These are phyloP conservation scores for Tinea pellionella DNA, from an alignment of 2,888 invertebrate genomes.

Conservation along the genomic window DNA sequence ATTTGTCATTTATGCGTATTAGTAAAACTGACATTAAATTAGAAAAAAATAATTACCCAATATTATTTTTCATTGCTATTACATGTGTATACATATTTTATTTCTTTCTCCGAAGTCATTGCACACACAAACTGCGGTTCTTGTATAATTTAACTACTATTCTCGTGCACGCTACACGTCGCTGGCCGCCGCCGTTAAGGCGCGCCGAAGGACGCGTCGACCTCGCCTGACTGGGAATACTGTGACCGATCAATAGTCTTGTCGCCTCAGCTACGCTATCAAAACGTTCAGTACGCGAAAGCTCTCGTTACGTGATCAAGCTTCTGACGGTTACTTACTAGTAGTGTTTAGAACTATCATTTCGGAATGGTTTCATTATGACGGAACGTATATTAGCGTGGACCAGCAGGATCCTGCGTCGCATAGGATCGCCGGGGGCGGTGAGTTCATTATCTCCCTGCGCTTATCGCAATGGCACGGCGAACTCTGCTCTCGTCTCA, in stretches of 20 bases:
- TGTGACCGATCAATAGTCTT: conserved; percentile 56
- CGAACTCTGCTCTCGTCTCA: conserved; percentile 42
- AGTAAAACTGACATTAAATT: neutral
- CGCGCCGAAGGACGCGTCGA: conserved; percentile 64
- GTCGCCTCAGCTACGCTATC: conserved; percentile 35
- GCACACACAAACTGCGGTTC: no score
- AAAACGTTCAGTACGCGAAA: conserved; percentile 48
- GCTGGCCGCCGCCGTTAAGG: conserved; percentile 33
- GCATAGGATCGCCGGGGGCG: conserved; percentile 62
- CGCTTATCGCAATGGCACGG: conserved; percentile 43
- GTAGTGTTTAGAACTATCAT: neutral
- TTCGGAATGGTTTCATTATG: conserved; percentile 27
- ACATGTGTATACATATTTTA: neutral
- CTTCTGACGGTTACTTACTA: neutral
- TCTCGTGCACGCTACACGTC: conserved; percentile 14
- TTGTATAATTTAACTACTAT: conserved; percentile 11
- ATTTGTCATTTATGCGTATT: neutral
- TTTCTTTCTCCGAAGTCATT: no score
- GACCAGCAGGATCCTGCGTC: conserved; percentile 55
- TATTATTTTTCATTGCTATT: neutral
- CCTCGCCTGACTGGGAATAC: conserved; percentile 53
- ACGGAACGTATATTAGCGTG: conserved; percentile 50
- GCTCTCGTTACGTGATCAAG: conserved; percentile 50
- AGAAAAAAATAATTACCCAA: neutral
- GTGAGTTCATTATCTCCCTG: conserved; percentile 57